Evolutionary conservation across 2,113 vertebrate species (phyloP), one percentile per base, ranked within the genome.

Genomic region (Dasyornis broadbenti): DNA sequence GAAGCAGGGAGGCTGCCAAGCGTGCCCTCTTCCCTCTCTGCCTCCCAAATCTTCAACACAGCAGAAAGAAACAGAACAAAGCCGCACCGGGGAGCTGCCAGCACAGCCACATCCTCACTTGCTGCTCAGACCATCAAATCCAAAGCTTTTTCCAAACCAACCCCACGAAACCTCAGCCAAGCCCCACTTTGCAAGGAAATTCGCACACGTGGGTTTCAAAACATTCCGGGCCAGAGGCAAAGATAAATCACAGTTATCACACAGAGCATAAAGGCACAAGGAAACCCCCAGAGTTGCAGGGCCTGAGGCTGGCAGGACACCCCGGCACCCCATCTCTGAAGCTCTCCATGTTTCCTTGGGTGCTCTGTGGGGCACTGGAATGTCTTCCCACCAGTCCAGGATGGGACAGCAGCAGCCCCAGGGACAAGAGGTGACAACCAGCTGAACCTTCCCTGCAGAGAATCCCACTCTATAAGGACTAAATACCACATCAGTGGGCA

Each of bases 211-310:
- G n/a, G 9, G 8, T 39, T 50, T 39, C 35, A 30, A 63, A 73
- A 17, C 28, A 2, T 35, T 9, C 57, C 39, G 28, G 17, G 21
- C 52, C 1, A 0, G 11, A 33, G 23, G 39, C 18, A 47, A 52
- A 27, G 2, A 21, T 6, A 52, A 63, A 26, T 30, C 50, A 5
- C 7, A 0, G 0, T 13, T 0, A 1, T 56, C 14, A 11, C 11
- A 45, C 31, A 15, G 45, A 28, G 47, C 13, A 19, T 1, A 11
- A 7, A 37, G 27, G 42, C 35, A 57, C 23, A n/a, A 44, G 11
- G 33, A 65, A 60, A 17, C 2, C 8, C 11, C 15, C 7, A 5
- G 64, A 16, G 15, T 19, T 11, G 9, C 20, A 22, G 40, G 71
- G 31, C 27, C 72, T 35, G 52, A 47, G 44, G 65, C 59, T 8